Evolutionary conservation across 2,888 invertebrate genomes (phyloP), one percentile per base, ranked within the genome.

Genomic region (Agrypnus murinus): DNA sequence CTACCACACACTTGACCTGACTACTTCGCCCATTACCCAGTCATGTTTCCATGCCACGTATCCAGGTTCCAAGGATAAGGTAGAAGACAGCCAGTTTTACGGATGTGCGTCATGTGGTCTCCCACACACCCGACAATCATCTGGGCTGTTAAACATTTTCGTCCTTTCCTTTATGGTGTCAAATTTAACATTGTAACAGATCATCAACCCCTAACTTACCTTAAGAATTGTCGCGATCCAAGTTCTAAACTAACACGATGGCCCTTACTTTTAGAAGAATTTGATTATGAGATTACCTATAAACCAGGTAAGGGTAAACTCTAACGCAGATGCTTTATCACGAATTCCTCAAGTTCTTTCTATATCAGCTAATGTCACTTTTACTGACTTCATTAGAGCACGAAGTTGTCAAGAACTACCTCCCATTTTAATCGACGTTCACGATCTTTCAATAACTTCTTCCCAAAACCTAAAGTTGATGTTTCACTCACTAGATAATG

Each of bases 251-350:
- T 84, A 48, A 73, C 80, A 5, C 38, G 81, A 36, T 84, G 82
- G 83, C 60, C 77, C 63, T 65, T 84, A 48, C 48, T 57, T 63
- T 63, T 83, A 19, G 74, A 77, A 70, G 81, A 83, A 75, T 82
- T 79, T 62, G 71, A 82, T 40, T 83, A 77, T 64, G 69, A 77
- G 70, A 78, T 81, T 25, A 58, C 67, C 12, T 74, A 80, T 55
- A 82, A 79, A 76, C 74, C 76, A 6, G 81, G 81, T 6, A 75
- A 75, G 71, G n/a, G 65, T 78, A 58, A 81, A 81, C 65, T 72
- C 70, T 2, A 79, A 81, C 57, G 55, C 32, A 3, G 55, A 55
- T 32, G 12, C 34, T 5, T 6, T 12, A 17, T 48, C 48, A 4
- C 14, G 48, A 48, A 48, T 48, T 19, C 25, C 25, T 3, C 25